A percentile compares a stretch with the other conserved stretches of the same genome.
phyloP scores from a whole-genome alignment of 2,113 vertebrate genomes.

The Hylia prasina region DNA sequence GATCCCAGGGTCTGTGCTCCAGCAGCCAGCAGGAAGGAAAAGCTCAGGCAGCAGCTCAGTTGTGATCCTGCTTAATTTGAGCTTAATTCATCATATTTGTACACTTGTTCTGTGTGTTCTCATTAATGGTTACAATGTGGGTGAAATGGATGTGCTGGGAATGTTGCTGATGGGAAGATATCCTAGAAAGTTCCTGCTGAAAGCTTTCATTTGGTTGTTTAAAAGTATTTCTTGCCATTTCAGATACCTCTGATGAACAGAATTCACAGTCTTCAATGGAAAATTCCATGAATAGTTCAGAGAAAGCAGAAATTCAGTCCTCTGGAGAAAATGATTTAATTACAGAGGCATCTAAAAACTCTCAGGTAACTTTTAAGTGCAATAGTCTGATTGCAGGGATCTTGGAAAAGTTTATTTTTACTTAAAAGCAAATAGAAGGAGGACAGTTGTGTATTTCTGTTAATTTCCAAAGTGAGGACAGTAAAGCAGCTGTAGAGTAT shows the following conservation, averaged over 20 bases:
- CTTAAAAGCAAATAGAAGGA: neutral
- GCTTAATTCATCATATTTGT: neutral
- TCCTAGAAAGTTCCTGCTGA: neutral
- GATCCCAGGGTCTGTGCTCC: neutral
- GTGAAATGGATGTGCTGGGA: neutral
- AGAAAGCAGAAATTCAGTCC: conserved; percentile 84
- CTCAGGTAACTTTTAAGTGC: conserved; percentile 82
- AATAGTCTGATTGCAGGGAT: neutral
- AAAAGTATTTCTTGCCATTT: neutral
- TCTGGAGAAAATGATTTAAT: conserved; percentile 81
- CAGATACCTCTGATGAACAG: conserved; percentile 78
- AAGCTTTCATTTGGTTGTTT: neutral
- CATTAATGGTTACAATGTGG: neutral
- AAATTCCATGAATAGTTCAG: conserved; percentile 81
- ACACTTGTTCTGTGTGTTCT: neutral
- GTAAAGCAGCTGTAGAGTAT: neutral
- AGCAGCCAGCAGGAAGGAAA: neutral
- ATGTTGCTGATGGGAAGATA: neutral
- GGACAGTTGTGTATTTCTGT: neutral
- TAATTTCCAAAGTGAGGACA: neutral
- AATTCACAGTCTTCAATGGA: conserved; percentile 82
- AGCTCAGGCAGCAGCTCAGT: neutral
- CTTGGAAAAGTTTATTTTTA: neutral
- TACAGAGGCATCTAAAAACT: conserved; percentile 82
- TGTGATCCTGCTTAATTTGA: neutral